phyloP scores from a whole-genome alignment of 1,140 invertebrate genomes.

The Coboldia fuscipes region DNA sequence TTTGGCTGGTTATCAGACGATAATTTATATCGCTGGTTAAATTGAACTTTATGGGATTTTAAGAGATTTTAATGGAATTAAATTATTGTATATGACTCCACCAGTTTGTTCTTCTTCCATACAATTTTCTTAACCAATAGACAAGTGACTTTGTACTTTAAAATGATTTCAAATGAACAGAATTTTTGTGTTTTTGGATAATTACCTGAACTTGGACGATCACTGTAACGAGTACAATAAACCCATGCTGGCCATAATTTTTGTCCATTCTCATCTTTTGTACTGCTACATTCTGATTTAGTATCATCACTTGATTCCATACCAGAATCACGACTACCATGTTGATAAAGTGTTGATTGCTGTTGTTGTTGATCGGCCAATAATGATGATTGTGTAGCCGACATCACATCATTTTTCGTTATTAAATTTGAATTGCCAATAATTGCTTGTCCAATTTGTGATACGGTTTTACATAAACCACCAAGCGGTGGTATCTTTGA shows the following conservation, averaged over 20 bases:
- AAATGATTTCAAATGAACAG: no score
- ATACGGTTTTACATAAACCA: conserved; percentile 33
- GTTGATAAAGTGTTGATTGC: conserved; percentile 9
- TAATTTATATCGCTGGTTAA: no score
- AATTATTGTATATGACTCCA: no score
- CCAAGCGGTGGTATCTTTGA: conserved; percentile 25
- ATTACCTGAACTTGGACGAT: conserved; percentile 87
- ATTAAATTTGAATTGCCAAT: background rate
- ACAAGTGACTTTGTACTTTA: no score
- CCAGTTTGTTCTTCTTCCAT: no score
- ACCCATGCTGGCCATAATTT: conserved; percentile 85
- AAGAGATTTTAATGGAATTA: no score
- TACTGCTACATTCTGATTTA: conserved; percentile 19
- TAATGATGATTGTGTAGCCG: conserved; percentile 10
- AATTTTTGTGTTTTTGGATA: no score
- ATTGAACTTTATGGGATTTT: no score
- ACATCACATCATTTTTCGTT: background rate
- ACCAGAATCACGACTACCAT: conserved; percentile 16
- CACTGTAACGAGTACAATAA: conserved; percentile 92
- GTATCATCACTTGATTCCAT: conserved; percentile 21
- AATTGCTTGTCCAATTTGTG: conserved; percentile 33
- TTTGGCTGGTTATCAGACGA: no score
- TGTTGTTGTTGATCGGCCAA: conserved; percentile 3
- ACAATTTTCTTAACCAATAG: no score
- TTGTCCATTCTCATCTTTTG: conserved; percentile 15